A percentile compares a stretch with the other conserved stretches of the same genome.
These are phyloP conservation scores for Scomberomorus guttatus DNA, from an alignment of 2,797 vertebrate species.

Conservation along the genomic window DNA sequence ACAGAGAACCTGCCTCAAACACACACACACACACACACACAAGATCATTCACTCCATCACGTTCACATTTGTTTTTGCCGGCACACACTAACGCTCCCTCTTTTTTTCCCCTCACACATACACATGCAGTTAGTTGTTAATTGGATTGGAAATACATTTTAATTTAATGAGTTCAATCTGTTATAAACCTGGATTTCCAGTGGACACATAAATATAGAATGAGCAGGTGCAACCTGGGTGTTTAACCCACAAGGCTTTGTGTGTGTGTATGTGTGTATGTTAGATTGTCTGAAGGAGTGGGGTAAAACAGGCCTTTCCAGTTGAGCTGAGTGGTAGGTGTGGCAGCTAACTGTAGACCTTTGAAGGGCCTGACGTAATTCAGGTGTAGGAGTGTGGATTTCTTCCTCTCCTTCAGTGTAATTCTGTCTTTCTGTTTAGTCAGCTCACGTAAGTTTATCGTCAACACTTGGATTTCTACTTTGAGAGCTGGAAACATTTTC, in stretches of 20 bases:
- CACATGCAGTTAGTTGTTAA: conserved; percentile 20
- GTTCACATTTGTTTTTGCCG: conserved; percentile 36
- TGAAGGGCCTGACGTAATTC: conserved; percentile 72
- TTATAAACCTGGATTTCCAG: not conserved
- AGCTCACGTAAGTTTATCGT: not conserved
- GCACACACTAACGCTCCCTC: not conserved
- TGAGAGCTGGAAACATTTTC: not conserved
- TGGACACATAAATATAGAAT: conserved; percentile 2
- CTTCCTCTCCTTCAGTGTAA: conserved; percentile 3
- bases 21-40: conserved; percentile 22
- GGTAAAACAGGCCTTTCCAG: conserved; percentile 84
- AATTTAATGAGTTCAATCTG: conserved; percentile 5
- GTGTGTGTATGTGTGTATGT: conserved; percentile 41
- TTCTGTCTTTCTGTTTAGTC: not conserved
- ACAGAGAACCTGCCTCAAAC: conserved; percentile 61
- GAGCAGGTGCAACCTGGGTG: conserved; percentile 21
- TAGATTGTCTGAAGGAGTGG: conserved; percentile 28
- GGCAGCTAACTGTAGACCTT: conserved; percentile 69
- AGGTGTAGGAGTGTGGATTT: conserved; percentile 55
- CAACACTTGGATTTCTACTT: not conserved
- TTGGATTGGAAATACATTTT: conserved; percentile 23
- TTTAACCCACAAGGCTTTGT: conserved; percentile 38
- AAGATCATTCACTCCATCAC: conserved; percentile 26
- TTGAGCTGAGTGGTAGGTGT: conserved; percentile 75
- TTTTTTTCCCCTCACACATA: conserved; percentile 12